Evolutionary conservation across 1,140 invertebrate species (phyloP).

Genomic region (Drosophila nigrodunni): DNA sequence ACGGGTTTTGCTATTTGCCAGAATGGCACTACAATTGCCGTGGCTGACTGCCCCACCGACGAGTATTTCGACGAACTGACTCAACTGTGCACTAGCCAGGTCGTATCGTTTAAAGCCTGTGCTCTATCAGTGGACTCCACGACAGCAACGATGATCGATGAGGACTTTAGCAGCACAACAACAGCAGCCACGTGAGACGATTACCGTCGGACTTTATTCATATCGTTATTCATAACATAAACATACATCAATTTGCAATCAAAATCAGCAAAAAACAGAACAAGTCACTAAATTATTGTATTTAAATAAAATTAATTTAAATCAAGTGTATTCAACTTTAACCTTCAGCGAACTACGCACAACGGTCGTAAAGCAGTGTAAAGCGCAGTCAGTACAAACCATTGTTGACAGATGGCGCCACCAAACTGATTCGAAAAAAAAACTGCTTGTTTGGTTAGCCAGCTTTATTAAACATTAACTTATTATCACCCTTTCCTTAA

Average conservation of each 20-base stretch:
- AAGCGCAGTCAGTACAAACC: background rate
- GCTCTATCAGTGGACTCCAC: conserved; percentile 33
- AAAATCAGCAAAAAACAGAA: too few relatives aligned
- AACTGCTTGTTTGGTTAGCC: background rate
- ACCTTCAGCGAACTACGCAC: background rate
- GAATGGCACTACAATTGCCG: conserved; percentile 62
- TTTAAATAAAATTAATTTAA: background rate
- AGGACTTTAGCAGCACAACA: background rate
- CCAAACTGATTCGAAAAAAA: background rate
- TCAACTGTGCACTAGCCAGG: conserved; percentile 61
- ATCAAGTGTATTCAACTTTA: background rate
- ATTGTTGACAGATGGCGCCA: background rate
- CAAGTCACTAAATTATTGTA: conserved; percentile 1
- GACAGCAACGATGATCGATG: conserved; percentile 11
- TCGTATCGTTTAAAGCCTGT: conserved; percentile 67
- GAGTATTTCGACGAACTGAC: conserved; percentile 73
- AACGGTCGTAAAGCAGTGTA: background rate
- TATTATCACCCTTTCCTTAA: background rate
- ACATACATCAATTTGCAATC: too few relatives aligned
- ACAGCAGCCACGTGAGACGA: conserved; percentile 11
- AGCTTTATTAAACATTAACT: background rate
- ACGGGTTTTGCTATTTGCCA: conserved; percentile 69
- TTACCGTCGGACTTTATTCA: background rate
- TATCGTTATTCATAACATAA: too few relatives aligned
- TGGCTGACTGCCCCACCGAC: conserved; percentile 58